Evolutionary conservation across 2,888 invertebrate species (phyloP), one percentile per base, ranked within the genome.

Genomic region (Dryadula phaetusa): DNA sequence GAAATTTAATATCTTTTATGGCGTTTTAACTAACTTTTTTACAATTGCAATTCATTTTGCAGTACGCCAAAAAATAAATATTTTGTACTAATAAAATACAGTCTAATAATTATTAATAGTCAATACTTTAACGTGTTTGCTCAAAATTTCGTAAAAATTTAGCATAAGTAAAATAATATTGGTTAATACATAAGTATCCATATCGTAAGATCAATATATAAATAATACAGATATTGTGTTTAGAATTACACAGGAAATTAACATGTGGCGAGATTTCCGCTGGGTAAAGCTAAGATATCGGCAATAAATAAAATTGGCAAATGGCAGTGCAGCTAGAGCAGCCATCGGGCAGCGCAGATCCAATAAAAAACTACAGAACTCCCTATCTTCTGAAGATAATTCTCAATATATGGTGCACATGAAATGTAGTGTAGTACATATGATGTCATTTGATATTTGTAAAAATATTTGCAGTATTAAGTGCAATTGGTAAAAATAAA

Each of bases 241-340:
- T 61, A 64, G 69, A 73, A 67, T 68, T 78, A 74, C 77, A 87
- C 90, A 88, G 90, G 90, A 90, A 90, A 92, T 91, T 89, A 91
- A 88, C 86, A 89, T 87, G 87, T 87, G 82, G 82, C 79, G 82
- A 86, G 84, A 83, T 89, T 89, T 88, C 85, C 87, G 84, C 79
- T 72, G 77, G 77, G 78, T 73, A 77, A 78, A 79, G 80, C 78
- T 80, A 82, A 86, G 80, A 86, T 83, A 82, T 85, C 82, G 82
- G 79, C 85, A 88, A 90, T 89, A 90, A 89, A 90, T 90, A 89
- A 87, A 85, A 90, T 90, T 86, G 87, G 82, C 82, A 87, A 88
- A 86, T 86, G 86, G 86, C 86, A 84, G 76, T 76, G 77, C 73
- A 76, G 74, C 75, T 71, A 74, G 76, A 77, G 72, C 74, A 76